Conservation (phyloP, 1,140 invertebrate genomes). For the Artemia franciscana region DNA sequence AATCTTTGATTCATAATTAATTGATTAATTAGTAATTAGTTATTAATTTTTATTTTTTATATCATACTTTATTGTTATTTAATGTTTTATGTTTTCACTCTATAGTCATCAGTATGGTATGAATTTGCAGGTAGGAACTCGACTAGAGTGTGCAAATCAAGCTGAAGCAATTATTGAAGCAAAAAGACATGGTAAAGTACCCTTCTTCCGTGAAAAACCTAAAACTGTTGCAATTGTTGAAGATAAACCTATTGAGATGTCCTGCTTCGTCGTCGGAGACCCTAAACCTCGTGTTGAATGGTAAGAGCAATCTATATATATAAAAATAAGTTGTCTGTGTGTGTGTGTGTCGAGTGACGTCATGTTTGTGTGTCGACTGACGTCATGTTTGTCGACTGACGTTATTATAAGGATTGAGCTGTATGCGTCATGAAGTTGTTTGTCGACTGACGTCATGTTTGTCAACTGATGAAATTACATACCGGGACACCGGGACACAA, state of each 20-base stretch:
- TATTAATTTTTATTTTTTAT: not conserved
- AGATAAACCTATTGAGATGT: slow-evolving; percentile 46
- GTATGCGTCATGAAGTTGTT: too few relatives aligned
- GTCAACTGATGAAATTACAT: too few relatives aligned
- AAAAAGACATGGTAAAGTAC: slow-evolving; percentile 40
- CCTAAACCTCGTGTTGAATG: slow-evolving; percentile 78
- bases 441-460: too few relatives aligned
- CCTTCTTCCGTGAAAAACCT: slow-evolving; percentile 28
- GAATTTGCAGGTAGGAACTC: not conserved
- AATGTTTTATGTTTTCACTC: too few relatives aligned
- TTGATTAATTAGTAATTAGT: not conserved
- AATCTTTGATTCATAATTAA: not conserved
- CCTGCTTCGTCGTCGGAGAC: slow-evolving; percentile 65
- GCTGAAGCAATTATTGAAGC: slow-evolving; percentile 56
- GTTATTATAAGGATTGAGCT: too few relatives aligned
- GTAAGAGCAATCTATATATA: slow-evolving; percentile 57
- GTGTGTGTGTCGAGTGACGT: too few relatives aligned
- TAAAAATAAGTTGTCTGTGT: too few relatives aligned
- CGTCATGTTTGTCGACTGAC: too few relatives aligned
- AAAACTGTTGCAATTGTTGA: slow-evolving; percentile 43
- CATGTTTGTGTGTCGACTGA: too few relatives aligned
- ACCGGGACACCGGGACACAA: too few relatives aligned
- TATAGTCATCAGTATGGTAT: too few relatives aligned
- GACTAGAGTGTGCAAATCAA: slow-evolving; percentile 28
- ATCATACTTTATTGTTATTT: not conserved